Base-by-base conservation (phyloP, 1,140 invertebrate species). In the Xylocopa sonorina region DNA sequence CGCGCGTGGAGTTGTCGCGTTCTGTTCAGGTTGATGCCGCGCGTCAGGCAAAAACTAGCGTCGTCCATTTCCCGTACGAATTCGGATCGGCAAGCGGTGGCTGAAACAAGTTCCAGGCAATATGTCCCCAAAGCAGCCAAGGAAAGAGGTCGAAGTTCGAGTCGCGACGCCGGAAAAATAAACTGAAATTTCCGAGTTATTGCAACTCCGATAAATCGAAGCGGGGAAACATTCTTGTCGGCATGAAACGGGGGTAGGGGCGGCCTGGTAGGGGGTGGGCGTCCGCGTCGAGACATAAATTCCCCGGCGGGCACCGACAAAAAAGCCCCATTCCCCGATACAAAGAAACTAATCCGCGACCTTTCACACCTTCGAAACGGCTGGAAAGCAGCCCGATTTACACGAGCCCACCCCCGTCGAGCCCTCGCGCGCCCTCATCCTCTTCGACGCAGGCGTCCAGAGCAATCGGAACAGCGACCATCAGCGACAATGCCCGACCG, bases 291-390 rank as follows among this genome's bases (percentile, higher is more conserved):
- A 68, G 64, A 55, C 32, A 69, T 69, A 69, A 69, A 69, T 69
- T 69, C 67, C 24, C n/a, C 7, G 67, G 34, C 18, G 14, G 27
- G 64, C 24, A n/a, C 16, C 67, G 50, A 53, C 48, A 38, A 69
- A 69, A 69, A 69, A 69, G 32, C 34, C 51, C 34, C 67, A 29
- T 41, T 57, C 27, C 38, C 24, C 18, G 53, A 71, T 27, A 71
- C 51, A 71, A 71, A 71, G 68, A 71, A 71, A 71, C 68, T 71
- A 71, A 71, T 71, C 68, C 68, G 34, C 51, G 68, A 71, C 51
- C 68, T 71, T 71, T 71, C 68, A 71, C 68, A 71, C 68, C 68
- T 71, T 71, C 51, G 68, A 41, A 51, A 50, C 46, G 66, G 66
- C 66, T 51, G 66, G 66, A 55, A 69, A 71, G 51, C 68, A 43